These are phyloP conservation scores for Nannoperca obscura DNA, from an alignment of 2,797 vertebrate genomes.

Conservation along the genomic window DNA sequence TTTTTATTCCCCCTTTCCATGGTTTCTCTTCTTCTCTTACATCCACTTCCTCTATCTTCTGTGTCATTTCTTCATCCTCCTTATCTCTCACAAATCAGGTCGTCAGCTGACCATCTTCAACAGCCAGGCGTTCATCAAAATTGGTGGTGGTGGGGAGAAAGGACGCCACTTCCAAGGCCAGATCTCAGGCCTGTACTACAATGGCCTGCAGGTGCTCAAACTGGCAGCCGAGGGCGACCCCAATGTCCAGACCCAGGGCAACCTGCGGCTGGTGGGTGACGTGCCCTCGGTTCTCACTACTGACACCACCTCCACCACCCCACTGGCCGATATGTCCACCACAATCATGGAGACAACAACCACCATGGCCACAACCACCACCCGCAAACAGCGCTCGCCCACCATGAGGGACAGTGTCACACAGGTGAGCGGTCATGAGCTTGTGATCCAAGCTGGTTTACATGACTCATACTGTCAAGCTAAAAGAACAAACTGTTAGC, in stretches of 20 bases:
- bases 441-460: background rate
- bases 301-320: constrained; percentile 93
- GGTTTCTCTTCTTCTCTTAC: constrained; percentile 38
- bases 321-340: constrained; percentile 95
- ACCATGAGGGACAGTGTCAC: constrained; percentile 94
- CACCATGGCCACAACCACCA: constrained; percentile 95
- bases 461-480: constrained; percentile 1
- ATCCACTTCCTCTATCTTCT: constrained; percentile 15
- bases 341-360: constrained; percentile 98
- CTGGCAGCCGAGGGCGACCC: constrained; percentile 94
- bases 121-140: constrained; percentile 95
- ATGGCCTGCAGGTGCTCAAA: constrained; percentile 95
- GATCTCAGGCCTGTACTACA: constrained; percentile 96
- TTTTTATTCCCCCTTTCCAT: constrained; percentile 43
- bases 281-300: constrained; percentile 93
- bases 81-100: constrained; percentile 80
- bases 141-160: constrained; percentile 91
- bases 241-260: constrained; percentile 92
- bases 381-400: constrained; percentile 93
- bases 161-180: constrained; percentile 96
- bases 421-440: constrained; percentile 84
- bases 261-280: constrained; percentile 93
- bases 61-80: constrained; percentile 17
- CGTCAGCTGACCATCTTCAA: constrained; percentile 98
- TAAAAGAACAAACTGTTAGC: background rate